phyloP scores from a whole-genome alignment of 2,888 invertebrate species.

The Deladenus siricidicola region DNA sequence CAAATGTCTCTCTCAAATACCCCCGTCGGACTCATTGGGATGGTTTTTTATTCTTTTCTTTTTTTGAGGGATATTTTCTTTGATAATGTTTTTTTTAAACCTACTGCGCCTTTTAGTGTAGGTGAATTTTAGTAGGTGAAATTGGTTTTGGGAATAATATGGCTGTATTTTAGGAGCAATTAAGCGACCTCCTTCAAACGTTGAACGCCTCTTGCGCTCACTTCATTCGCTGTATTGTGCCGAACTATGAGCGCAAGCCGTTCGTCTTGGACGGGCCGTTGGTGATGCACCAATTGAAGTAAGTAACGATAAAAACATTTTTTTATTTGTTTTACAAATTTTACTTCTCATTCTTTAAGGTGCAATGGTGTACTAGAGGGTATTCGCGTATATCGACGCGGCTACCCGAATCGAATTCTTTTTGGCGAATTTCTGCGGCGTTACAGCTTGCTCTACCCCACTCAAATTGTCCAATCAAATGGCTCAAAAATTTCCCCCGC shows the following conservation, averaged over 20 bases:
- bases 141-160: too few relatives aligned
- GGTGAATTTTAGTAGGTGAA: background rate
- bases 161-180: slow-evolving; percentile 49
- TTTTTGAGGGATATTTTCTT: too few relatives aligned
- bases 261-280: slow-evolving; percentile 42
- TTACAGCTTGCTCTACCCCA: slow-evolving; percentile 59
- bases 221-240: slow-evolving; percentile 54
- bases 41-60: too few relatives aligned
- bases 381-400: slow-evolving; percentile 97
- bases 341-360: slow-evolving; percentile 61
- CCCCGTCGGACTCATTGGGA: too few relatives aligned
- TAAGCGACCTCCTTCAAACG: slow-evolving; percentile 44
- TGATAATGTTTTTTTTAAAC: too few relatives aligned
- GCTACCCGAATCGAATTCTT: slow-evolving; percentile 99
- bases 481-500: background rate
- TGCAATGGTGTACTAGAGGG: slow-evolving; percentile 99
- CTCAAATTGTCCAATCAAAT: background rate
- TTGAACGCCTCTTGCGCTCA: slow-evolving; percentile 50
- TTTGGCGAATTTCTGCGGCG: slow-evolving; percentile 99
- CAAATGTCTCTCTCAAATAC: too few relatives aligned
- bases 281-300: slow-evolving; percentile 46
- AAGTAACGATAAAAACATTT: background rate
- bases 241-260: slow-evolving; percentile 49
- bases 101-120: too few relatives aligned
- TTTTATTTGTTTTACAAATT: background rate